Base-by-base conservation (phyloP, 1,140 invertebrate genomes). In the Liolophura sinensis region DNA sequence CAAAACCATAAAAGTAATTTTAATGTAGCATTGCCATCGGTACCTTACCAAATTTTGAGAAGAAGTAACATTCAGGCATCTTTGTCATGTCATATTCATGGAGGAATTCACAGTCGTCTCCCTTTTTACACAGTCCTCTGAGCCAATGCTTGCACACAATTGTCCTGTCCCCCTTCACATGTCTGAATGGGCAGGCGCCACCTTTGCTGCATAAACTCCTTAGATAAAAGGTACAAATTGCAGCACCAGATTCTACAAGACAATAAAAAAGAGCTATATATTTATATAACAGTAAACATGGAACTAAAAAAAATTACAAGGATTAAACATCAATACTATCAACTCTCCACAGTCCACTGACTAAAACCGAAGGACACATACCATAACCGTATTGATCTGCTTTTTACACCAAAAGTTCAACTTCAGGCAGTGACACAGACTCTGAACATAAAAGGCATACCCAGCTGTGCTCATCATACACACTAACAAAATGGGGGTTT, bases 51-150 rank as follows among this genome's bases (percentile, higher is more conserved):
- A 86, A 88, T 82, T 86, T 87, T 18, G 97, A 98, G 85, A 98
- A 99, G 85, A 99, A 99, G 84, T 98, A 99, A 86, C 98, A 99
- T 86, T 99, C 98, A 0, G 98, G 98, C 98, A 99, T 99, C 88
- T 99, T 99, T 6, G 94, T 94, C 94, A 99, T 98, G 83, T 99
- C 97, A 88, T 97, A 99, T 86, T 99, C 98, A 78, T 99, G 98
- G 18, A 99, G 87, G 86, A 99, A 99, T 89, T 99, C 98, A 85
- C 97, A 99, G 76, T 98, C 95, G 86, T 99, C 98, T 20, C 97
- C 97, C 85, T 99, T 99, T 86, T 99, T 99, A 81, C 98, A 99
- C 0, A 99, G 87, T 5, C 98, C 98, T 82, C 98, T 87, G 0
- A 99, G 87, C 98, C 98, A 99, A 89, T 99, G 98, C 87, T 99